Percentiles rank a stretch among this genome's conserved stretches.
Conservation (phyloP, 2,797 vertebrate species). For the Tadarida brasiliensis region DNA sequence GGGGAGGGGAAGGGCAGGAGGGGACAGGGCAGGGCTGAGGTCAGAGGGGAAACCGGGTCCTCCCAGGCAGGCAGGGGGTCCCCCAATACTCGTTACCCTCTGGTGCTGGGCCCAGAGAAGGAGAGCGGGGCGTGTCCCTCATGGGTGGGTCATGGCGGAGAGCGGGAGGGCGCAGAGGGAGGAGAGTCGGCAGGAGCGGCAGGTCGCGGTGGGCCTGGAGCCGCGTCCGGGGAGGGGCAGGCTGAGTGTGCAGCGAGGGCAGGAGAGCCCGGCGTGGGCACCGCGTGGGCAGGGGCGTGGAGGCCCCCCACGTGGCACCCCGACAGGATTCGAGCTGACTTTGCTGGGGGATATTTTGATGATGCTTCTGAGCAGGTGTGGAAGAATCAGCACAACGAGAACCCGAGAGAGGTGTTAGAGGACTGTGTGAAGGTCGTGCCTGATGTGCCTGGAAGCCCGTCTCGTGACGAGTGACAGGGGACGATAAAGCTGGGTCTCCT, state of each 20-base stretch:
- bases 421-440: neutral
- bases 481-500: neutral
- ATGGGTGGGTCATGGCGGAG: neutral
- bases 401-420: accelerated
- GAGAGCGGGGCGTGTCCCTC: neutral
- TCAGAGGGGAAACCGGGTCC: neutral
- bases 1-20: no score
- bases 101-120: neutral
- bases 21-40: neutral
- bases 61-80: accelerated
- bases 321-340: accelerated
- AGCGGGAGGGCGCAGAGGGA: neutral
- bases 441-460: accelerated
- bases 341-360: accelerated
- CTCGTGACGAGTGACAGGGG: accelerated
- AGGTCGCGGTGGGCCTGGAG: neutral
- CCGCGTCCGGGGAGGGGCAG: neutral
- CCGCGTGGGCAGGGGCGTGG: accelerated
- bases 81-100: accelerated
- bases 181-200: accelerated
- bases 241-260: neutral
- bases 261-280: accelerated
- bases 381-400: neutral
- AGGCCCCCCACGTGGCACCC: accelerated
- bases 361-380: neutral